Evolutionary conservation across 2,797 vertebrate species (phyloP), one percentile per base, ranked within the genome.

Genomic region (Tadarida brasiliensis): DNA sequence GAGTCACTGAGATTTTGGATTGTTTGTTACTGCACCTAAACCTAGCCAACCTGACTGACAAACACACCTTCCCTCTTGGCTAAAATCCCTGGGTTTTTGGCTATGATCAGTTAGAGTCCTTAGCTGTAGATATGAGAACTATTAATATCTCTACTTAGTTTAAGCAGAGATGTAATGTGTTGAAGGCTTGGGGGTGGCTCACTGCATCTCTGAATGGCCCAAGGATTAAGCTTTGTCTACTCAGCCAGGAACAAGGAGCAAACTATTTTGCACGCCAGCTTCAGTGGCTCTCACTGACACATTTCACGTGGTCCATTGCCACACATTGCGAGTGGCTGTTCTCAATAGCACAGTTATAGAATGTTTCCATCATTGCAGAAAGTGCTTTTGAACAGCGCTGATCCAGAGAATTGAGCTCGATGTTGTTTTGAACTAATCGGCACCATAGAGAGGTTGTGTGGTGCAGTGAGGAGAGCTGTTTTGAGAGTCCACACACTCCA

Each of bases 141-240:
- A n/a, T n/a, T n/a, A n/a, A 20, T 89, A 77, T 70, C 57, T 89
- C 59, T 80, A 12, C 28, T 85, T 86, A 68, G 9, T 90, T 95
- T 51, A 96, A 93, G 30, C 56, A 87, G 65, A 68, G 20, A 39
- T 67, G 16, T 33, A n/a, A 28, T 39, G 76, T 84, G n/a, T 20
- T 71, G 49, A 71, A 33, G 2, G 11, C 47, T 89, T 59, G 49
- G 44, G 51, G 30, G 2, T 67, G 19, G 12, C 57, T 91, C 24
- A 20, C 30, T 57, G 3, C 51, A 47, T 65, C 28, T 84, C 35
- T 76, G 30, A 22, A 33, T 70, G 67, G n/a, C 65, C 39, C 30
- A 17, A 39, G 26, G 51, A 47, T 65, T 49, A 86, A 56, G 17
- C 11, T 81, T 57, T 30, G 26, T 28, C 11, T 73, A 59, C n/a